Percentiles rank a stretch among this genome's conserved stretches.
Evolutionary conservation across 2,113 vertebrate genomes (phyloP).

Genomic region (Calonectris borealis): DNA sequence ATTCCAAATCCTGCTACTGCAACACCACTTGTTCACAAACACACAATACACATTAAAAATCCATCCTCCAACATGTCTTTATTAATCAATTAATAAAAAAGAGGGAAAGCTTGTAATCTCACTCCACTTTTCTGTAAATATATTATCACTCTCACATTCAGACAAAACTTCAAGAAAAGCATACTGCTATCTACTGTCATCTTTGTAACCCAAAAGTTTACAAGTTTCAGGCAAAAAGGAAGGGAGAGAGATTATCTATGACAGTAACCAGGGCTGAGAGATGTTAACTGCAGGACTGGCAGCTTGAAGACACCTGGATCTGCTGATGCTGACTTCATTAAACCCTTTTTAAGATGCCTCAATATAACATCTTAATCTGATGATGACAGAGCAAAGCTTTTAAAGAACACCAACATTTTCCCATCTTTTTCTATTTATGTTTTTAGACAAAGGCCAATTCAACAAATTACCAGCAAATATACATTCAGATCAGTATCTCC

Average conservation of each 20-base stretch:
- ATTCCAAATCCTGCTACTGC: neutral
- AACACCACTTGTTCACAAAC: neutral
- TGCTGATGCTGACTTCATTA: neutral
- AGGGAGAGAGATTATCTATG: neutral
- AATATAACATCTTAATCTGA: neutral
- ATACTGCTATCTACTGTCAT: neutral
- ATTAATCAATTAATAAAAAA: neutral
- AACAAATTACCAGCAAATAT: neutral
- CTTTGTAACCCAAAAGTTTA: neutral
- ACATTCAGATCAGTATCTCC: neutral
- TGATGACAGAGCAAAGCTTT: neutral
- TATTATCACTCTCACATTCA: neutral
- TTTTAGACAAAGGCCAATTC: neutral
- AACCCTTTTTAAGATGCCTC: neutral
- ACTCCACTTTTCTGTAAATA: neutral
- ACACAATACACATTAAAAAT: accelerated
- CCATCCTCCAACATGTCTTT: accelerated
- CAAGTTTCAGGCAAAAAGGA: neutral
- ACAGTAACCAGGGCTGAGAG: neutral
- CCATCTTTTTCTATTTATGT: neutral
- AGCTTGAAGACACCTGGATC: neutral
- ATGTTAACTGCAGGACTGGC: neutral
- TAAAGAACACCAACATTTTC: neutral
- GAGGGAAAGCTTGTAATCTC: neutral
- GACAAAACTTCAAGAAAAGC: neutral